A percentile compares a stretch with the other conserved stretches of the same genome.
phyloP scores from a whole-genome alignment of 2,113 vertebrate genomes.

The Petrocephalus zakoni region DNA sequence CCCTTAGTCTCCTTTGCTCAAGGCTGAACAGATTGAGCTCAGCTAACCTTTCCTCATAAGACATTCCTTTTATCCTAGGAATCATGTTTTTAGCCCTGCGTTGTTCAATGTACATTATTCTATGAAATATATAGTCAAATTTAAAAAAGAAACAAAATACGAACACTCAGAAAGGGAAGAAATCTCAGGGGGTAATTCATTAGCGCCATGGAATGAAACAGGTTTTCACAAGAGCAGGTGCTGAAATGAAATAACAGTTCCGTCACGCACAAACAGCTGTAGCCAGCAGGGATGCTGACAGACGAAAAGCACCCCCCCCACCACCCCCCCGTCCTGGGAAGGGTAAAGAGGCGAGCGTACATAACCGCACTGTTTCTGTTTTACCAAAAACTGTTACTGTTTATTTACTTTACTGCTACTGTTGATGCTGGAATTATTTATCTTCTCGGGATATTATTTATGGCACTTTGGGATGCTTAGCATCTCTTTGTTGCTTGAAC shows the following conservation, averaged over 20 bases:
- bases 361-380: background rate
- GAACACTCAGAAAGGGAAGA: background rate
- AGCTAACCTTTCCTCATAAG: no score
- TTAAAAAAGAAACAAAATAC: background rate
- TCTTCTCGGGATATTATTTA: background rate
- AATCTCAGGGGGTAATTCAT: constrained; percentile 10
- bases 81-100: no score
- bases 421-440: background rate
- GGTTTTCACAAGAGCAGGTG: constrained; percentile 22
- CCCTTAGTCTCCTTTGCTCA: no score
- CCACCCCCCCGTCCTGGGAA: background rate
- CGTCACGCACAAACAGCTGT: constrained; percentile 7
- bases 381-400: background rate
- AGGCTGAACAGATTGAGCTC: no score
- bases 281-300: constrained; percentile 6
- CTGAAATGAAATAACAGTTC: constrained; percentile 11
- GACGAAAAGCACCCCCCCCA: background rate
- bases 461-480: background rate
- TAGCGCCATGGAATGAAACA: constrained; percentile 21
- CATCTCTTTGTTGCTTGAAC: background rate
- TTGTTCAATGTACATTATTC: background rate
- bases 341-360: background rate
- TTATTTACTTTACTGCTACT: background rate
- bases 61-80: no score
- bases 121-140: background rate